phyloP scores from a whole-genome alignment of 2,888 invertebrate species.

The Cantharis flavilabris region DNA sequence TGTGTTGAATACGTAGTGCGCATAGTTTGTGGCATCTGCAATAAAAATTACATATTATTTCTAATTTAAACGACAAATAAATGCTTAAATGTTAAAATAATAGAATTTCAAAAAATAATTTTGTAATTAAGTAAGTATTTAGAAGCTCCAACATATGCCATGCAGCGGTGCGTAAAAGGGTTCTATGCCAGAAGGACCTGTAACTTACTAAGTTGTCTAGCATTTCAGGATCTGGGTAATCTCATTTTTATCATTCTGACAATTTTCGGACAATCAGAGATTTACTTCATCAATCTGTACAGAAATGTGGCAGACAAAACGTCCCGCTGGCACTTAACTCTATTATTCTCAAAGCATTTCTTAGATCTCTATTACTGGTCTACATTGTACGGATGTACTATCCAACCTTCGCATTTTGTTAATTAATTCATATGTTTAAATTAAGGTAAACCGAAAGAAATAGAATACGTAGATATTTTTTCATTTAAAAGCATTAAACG shows the following conservation, averaged over 20 bases:
- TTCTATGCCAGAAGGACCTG: background rate
- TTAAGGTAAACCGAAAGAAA: too few relatives aligned
- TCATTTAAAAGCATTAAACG: too few relatives aligned
- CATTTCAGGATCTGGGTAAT: background rate
- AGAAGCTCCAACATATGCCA: background rate
- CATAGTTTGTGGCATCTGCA: slow-evolving; percentile 86
- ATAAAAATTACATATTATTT: slow-evolving; percentile 39
- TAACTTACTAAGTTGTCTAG: background rate
- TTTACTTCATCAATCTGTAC: background rate
- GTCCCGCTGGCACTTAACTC: background rate
- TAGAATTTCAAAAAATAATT: background rate
- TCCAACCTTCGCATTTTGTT: background rate
- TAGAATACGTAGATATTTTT: too few relatives aligned
- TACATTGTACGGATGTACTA: background rate
- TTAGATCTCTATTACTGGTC: background rate
- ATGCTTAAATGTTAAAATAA: background rate
- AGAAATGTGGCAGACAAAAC: background rate
- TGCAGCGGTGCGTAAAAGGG: background rate
- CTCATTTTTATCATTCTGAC: background rate
- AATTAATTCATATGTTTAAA: background rate
- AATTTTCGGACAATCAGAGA: background rate
- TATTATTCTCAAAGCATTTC: background rate
- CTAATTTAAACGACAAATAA: background rate
- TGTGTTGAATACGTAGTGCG: slow-evolving; percentile 91
- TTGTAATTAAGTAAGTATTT: background rate